Evolutionary conservation across 2,888 invertebrate genomes (phyloP).

Genomic region (Mythimna loreyi): DNA sequence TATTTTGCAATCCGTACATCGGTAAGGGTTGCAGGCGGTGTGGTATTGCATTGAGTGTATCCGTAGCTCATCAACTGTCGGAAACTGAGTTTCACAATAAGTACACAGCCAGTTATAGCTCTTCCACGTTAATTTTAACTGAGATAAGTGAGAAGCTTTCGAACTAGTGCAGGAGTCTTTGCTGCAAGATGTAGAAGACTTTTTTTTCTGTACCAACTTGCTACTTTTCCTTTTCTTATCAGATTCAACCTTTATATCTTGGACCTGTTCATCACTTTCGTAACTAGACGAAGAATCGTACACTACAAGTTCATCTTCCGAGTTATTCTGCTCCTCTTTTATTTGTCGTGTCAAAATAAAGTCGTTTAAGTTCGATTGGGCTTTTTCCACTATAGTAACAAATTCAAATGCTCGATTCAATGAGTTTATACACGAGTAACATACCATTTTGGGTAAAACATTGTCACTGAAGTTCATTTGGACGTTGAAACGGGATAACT

Average conservation of each 20-base stretch:
- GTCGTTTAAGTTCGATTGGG: conserved; percentile 72
- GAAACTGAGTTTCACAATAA: conserved; percentile 78
- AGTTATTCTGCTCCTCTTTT: conserved; percentile 66
- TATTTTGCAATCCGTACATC: conserved; percentile 91
- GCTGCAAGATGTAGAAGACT: background rate
- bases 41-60: conserved; percentile 91
- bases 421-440: conserved; percentile 73
- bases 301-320: conserved; percentile 55
- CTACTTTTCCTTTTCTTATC: conserved; percentile 4
- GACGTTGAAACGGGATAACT: conserved; percentile 74
- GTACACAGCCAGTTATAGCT: conserved; percentile 81
- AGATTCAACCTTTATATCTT: conserved; percentile 35
- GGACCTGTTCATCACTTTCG: conserved; percentile 23
- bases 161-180: conserved; percentile 37
- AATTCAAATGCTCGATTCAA: conserved; percentile 78
- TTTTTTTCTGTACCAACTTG: conserved; percentile 1
- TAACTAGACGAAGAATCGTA: conserved; percentile 30
- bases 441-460: conserved; percentile 75
- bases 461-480: conserved; percentile 69
- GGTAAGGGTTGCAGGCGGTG: conserved; percentile 91
- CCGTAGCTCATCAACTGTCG: conserved; percentile 81
- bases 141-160: conserved; percentile 70
- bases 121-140: conserved; percentile 78
- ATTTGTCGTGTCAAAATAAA: conserved; percentile 66
- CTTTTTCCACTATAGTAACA: conserved; percentile 73